Percentiles rank a stretch among this genome's conserved stretches.
These are phyloP conservation scores for Leptinotarsa undecemlineata DNA, from an alignment of 1,140 invertebrate species.

Conservation along the genomic window DNA sequence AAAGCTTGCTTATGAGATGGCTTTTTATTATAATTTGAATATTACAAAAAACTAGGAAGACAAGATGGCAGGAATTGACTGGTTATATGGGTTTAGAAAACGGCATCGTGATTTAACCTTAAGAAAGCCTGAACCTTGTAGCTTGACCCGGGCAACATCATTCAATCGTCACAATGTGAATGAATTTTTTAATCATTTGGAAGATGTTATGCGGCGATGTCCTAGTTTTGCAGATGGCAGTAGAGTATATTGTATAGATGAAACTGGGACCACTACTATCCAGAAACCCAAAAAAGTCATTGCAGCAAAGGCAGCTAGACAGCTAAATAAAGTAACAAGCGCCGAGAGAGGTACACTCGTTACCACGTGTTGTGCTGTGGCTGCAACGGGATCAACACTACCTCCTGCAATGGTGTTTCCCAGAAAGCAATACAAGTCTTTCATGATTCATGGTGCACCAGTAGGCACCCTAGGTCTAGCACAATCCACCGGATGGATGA, in stretches of 20 bases:
- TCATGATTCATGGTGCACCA: constrained; percentile 13
- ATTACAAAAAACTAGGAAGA: not conserved
- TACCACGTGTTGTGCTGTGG: constrained; percentile 45
- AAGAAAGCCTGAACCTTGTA: not conserved
- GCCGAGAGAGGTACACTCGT: constrained; percentile 46
- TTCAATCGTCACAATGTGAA: not conserved
- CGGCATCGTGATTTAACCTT: not conserved
- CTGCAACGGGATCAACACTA: constrained; percentile 43
- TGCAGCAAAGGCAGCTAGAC: constrained; percentile 44
- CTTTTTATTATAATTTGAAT: not conserved
- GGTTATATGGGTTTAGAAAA: not conserved
- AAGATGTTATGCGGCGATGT: not conserved
- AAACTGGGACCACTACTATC: constrained; percentile 49
- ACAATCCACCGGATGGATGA: no score
- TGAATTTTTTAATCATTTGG: not conserved
- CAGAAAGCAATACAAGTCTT: constrained; percentile 10
- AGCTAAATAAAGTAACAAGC: constrained; percentile 46
- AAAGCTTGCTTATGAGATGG: not conserved
- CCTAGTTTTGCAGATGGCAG: not conserved
- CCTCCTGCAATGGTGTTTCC: constrained; percentile 24
- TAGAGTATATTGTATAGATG: constrained; percentile 54
- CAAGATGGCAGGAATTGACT: not conserved
- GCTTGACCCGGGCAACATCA: not conserved
- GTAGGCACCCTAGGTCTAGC: constrained; percentile 1
- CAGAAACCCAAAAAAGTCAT: no score